Evolutionary conservation across 2,113 vertebrate species (phyloP).

Genomic region (Loxodonta africana): DNA sequence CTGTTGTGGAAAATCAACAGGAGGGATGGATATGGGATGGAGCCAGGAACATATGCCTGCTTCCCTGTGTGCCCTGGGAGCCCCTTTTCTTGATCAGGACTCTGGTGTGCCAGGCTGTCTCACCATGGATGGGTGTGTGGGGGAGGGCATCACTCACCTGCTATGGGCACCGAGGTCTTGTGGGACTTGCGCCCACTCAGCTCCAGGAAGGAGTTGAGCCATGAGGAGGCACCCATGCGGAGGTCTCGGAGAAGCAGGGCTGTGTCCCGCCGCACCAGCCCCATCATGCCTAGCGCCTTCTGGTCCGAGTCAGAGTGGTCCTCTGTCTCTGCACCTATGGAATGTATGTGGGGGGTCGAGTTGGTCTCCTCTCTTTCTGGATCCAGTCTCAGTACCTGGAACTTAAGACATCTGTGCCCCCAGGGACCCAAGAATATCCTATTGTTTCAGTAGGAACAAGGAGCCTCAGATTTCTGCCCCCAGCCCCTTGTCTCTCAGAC

Average conservation of each 20-base stretch:
- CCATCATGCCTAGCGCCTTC: slow-evolving; percentile 91
- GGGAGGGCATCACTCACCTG: slow-evolving; percentile 32
- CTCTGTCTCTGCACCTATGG: slow-evolving; percentile 88
- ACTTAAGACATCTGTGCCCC: background rate
- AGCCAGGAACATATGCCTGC: background rate
- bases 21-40: background rate
- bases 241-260: slow-evolving; percentile 91
- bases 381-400: background rate
- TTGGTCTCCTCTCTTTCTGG: background rate
- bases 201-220: slow-evolving; percentile 93
- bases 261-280: slow-evolving; percentile 91
- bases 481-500: background rate
- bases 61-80: background rate
- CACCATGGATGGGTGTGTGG: background rate
- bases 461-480: background rate
- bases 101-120: background rate
- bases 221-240: slow-evolving; percentile 92
- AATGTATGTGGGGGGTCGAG: background rate
- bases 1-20: background rate
- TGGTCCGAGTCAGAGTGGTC: slow-evolving; percentile 82
- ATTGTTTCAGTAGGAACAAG: background rate
- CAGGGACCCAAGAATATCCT: background rate
- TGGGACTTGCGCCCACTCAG: slow-evolving; percentile 69
- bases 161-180: background rate
- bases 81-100: background rate